Evolutionary conservation across 2,797 vertebrate genomes (phyloP).

Genomic region (Tenualosa thibaudeaui): DNA sequence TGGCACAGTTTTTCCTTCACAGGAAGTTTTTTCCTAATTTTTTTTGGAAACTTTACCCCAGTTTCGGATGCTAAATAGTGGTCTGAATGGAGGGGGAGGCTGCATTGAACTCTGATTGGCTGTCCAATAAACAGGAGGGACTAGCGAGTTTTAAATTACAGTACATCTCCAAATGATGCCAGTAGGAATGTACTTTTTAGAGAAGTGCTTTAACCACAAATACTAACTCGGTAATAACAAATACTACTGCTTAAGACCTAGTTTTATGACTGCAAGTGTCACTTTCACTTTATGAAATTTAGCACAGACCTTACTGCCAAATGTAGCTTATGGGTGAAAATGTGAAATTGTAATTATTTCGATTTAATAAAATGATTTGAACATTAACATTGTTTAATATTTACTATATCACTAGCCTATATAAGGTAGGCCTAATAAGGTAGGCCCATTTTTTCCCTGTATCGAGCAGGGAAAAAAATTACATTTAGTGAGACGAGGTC

Average conservation of each 20-base stretch:
- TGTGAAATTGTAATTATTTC: neutral
- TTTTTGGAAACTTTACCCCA: conserved; percentile 86
- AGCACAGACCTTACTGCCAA: neutral
- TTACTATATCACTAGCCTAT: too few relatives aligned
- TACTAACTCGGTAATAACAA: neutral
- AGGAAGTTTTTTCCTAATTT: conserved; percentile 75
- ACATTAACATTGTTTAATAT: too few relatives aligned
- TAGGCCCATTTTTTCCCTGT: too few relatives aligned
- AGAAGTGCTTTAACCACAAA: conserved; percentile 29
- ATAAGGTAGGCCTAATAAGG: too few relatives aligned
- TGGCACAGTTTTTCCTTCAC: conserved; percentile 65
- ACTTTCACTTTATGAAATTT: neutral
- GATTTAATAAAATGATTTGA: neutral
- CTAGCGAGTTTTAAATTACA: conserved; percentile 75
- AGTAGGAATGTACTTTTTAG: conserved; percentile 40
- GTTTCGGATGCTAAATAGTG: conserved; percentile 93
- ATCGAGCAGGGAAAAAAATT: neutral
- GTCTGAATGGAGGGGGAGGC: conserved; percentile 83
- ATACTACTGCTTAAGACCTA: neutral
- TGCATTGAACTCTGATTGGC: conserved; percentile 75
- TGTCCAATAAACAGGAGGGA: conserved; percentile 80
- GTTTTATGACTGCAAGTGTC: neutral
- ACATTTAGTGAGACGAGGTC: neutral
- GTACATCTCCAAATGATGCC: conserved; percentile 53
- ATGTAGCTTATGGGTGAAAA: neutral